Conservation (phyloP, 2,888 invertebrate genomes). For the Zhuqinia jingwanae region DNA sequence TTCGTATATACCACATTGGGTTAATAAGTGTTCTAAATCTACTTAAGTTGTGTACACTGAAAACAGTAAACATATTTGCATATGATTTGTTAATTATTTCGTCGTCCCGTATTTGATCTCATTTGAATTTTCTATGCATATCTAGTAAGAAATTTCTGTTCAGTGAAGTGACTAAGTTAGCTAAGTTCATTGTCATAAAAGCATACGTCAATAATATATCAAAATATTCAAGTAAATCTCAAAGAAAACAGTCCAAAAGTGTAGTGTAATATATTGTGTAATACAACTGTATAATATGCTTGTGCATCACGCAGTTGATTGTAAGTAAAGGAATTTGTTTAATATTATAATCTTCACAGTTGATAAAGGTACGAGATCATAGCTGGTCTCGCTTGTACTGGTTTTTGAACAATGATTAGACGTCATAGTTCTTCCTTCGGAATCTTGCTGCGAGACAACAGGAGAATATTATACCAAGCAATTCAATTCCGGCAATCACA, state of each 20-base stretch:
- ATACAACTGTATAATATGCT: too few species aligned
- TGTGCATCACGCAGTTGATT: not conserved
- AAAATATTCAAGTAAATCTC: not conserved
- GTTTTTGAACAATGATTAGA: too few species aligned
- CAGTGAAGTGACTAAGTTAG: not conserved
- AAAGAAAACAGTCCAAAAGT: too few species aligned
- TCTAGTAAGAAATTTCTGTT: not conserved
- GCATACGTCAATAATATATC: not conserved
- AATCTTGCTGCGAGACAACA: constrained; percentile 81
- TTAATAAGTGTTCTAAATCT: too few species aligned
- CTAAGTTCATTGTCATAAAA: not conserved
- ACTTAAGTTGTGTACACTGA: too few species aligned
- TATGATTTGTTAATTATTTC: too few species aligned
- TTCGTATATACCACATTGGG: too few species aligned
- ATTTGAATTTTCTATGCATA: too few species aligned
- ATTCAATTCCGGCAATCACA: constrained; percentile 82
- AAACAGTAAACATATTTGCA: too few species aligned
- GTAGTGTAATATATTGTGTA: not conserved
- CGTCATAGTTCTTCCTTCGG: constrained; percentile 62
- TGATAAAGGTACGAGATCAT: constrained; percentile 24
- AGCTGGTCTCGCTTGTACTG: constrained; percentile 38
- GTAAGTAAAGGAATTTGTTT: not conserved
- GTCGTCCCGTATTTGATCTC: too few species aligned
- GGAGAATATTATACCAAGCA: constrained; percentile 82
- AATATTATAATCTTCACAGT: not conserved